Evolutionary conservation across 2,797 vertebrate genomes (phyloP), one percentile per base, ranked within the genome.

Genomic region (Anas capensis): DNA sequence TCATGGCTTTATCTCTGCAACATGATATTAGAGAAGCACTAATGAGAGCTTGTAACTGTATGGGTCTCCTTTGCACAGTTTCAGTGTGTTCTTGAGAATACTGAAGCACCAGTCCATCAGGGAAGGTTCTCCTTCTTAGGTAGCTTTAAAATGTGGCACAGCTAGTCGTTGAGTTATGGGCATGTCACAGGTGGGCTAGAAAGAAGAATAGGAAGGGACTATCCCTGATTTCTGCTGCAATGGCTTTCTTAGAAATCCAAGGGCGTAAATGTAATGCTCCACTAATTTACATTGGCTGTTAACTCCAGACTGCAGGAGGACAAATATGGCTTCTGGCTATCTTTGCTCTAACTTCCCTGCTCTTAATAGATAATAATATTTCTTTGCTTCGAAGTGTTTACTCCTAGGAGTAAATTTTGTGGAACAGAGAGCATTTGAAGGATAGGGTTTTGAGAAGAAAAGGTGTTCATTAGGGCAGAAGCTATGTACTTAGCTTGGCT

Each of bases 301-400:
- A 90, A 68, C 70, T 68, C 40, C 49, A 93, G 65, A 48, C 12
- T 58, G 49, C 46, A 51, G 72, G 31, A 51, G 60, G 36, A 82
- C 58, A 95, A 91, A 38, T 51, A 56, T 1, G 0, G 24, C 38
- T 96, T 88, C 62, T 86, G 42, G 31, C 21, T 66, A 70, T 69
- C 73, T 66, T 94, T 84, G 34, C 27, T 76, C 12, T 26, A 81
- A 77, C 46, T 81, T 86, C 53, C 4, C 31, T 66, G 21, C 26
- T 34, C 53, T 93, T 72, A 90, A 27, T 46, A 56, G 27, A 48
- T 48, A 73, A 76, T 60, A 86, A 76, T 29, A 10, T 9, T 78
- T 69, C 76, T 84, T 92, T 81, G 56, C 70, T 70, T 95, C 49
- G 11, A 87, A 71, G 17, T 78, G 44, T 82, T 91, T 73, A 82